Conservation (phyloP, 2,797 vertebrate genomes). For the Poecilia velifera region DNA sequence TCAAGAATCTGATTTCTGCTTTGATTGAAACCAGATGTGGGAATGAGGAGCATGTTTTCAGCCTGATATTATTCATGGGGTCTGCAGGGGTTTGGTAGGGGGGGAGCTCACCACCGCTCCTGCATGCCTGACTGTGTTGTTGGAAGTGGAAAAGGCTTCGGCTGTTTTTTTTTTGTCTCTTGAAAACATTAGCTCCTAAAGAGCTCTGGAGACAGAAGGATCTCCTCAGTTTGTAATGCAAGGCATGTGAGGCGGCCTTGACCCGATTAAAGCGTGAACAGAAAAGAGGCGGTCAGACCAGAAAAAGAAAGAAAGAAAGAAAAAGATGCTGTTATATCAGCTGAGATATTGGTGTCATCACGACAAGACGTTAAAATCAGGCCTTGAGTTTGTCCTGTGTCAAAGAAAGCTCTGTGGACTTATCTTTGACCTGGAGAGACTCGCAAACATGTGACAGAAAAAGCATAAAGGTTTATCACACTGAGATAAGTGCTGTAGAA, state of each 20-base stretch:
- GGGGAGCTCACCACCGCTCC: slow-evolving; percentile 10
- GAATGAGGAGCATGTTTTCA: slow-evolving; percentile 37
- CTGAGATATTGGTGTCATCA: background rate
- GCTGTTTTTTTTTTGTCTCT: slow-evolving; percentile 17
- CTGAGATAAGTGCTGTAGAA: background rate
- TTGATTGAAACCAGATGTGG: slow-evolving; percentile 72
- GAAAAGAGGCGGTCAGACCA: background rate
- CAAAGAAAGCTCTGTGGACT: background rate
- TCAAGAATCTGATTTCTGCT: slow-evolving; percentile 41
- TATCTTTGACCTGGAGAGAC: slow-evolving; percentile 1
- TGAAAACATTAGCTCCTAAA: slow-evolving; percentile 12
- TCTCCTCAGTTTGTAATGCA: slow-evolving; percentile 27
- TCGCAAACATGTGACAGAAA: background rate
- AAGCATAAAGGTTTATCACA: background rate
- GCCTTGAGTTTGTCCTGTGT: background rate
- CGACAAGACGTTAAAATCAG: background rate
- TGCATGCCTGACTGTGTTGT: slow-evolving; percentile 6
- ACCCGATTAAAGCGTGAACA: slow-evolving; percentile 6
- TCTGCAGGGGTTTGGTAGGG: slow-evolving; percentile 3
- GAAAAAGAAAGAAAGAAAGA: background rate
- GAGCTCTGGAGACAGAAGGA: slow-evolving; percentile 3
- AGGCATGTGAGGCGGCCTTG: slow-evolving; percentile 18
- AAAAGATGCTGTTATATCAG: background rate
- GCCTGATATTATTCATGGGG: slow-evolving; percentile 26
- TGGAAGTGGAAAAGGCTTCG: slow-evolving; percentile 3